Evolutionary conservation across 1,140 invertebrate genomes (phyloP).

Genomic region (Watersipora subatra): DNA sequence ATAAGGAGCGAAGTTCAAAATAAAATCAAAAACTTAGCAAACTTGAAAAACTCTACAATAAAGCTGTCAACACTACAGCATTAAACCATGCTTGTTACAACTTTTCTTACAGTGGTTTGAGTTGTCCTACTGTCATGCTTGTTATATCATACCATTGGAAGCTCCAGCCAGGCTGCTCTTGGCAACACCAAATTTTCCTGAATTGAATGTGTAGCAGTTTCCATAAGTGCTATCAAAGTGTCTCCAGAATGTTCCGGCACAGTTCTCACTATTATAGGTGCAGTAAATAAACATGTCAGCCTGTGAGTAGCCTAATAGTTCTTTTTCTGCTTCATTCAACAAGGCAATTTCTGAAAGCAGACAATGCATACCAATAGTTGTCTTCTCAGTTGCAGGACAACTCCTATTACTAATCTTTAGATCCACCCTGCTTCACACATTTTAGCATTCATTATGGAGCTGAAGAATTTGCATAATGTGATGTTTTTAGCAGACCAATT

Average conservation of each 20-base stretch:
- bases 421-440: neutral
- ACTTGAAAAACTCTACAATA: no score
- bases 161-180: neutral
- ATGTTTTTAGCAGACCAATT: neutral
- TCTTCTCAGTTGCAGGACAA: no score
- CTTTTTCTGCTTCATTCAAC: neutral
- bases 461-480: neutral
- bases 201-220: neutral
- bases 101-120: no score
- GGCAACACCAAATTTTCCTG: neutral
- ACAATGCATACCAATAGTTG: no score
- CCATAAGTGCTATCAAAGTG: neutral
- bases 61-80: no score
- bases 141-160: neutral
- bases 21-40: no score
- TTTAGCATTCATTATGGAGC: neutral
- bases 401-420: neutral
- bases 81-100: no score
- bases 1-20: no score
- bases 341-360: neutral
- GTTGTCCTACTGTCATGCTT: no score
- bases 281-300: neutral
- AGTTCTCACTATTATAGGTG: neutral
- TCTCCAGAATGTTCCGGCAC: neutral
- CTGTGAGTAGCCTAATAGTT: neutral